A percentile compares a stretch with the other conserved stretches of the same genome.
Conservation (phyloP, 1,140 invertebrate species). For the Hypothenemus hampei region DNA sequence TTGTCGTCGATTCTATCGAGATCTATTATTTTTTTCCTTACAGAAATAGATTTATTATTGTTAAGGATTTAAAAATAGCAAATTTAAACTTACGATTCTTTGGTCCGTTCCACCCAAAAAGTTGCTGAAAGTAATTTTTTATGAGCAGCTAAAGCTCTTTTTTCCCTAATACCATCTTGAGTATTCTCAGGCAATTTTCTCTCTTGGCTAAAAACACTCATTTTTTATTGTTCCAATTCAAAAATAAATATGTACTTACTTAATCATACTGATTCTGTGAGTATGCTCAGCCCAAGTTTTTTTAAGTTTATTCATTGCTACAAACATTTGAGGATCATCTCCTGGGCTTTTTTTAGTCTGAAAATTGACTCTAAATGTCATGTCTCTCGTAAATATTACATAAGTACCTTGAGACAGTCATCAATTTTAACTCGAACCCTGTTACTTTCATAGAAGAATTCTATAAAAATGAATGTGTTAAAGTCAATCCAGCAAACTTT, state of each 20-base stretch:
- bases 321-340: slow-evolving; percentile 26
- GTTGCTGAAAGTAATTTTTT: slow-evolving; percentile 32
- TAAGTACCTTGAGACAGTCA: slow-evolving; percentile 24
- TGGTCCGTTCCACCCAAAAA: slow-evolving; percentile 33
- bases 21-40: slow-evolving; percentile 30
- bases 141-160: slow-evolving; percentile 18
- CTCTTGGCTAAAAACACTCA: slow-evolving; percentile 13
- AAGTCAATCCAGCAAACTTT: slow-evolving; percentile 37
- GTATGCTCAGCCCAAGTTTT: slow-evolving; percentile 26
- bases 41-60: slow-evolving; percentile 10
- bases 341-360: slow-evolving; percentile 25
- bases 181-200: slow-evolving; percentile 11
- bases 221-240: neutral
- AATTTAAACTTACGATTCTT: slow-evolving; percentile 28
- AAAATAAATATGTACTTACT: slow-evolving; percentile 22
- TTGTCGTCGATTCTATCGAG: slow-evolving; percentile 31
- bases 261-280: slow-evolving; percentile 18
- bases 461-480: slow-evolving; percentile 37
- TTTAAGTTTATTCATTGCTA: slow-evolving; percentile 24
- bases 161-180: slow-evolving; percentile 17
- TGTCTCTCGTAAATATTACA: slow-evolving; percentile 1
- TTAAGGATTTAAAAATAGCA: neutral
- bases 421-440: slow-evolving; percentile 28
- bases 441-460: slow-evolving; percentile 36
- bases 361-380: slow-evolving; percentile 3